A percentile compares a stretch with the other conserved stretches of the same genome.
Evolutionary conservation across 23 tunicate species (phyloP).

Genomic region (Botrylloides violaceus): DNA sequence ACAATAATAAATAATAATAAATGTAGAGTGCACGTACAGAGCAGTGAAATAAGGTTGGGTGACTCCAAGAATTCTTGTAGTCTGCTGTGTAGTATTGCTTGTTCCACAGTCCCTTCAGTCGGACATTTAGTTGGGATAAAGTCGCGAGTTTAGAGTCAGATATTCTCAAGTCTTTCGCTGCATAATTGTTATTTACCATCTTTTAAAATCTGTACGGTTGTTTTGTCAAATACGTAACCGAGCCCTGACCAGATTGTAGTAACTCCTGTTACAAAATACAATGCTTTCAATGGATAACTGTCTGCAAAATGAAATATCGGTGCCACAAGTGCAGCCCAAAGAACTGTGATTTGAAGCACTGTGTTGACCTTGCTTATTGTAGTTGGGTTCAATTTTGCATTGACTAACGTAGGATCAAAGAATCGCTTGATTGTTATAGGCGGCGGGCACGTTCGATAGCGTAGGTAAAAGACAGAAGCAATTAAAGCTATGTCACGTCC

Average conservation of each 20-base stretch:
- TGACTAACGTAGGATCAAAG: conserved; percentile 92
- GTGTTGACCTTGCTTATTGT: conserved; percentile 88
- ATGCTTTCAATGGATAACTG: conserved; percentile 27
- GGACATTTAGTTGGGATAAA: too few species aligned
- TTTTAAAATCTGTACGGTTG: conserved; percentile 70
- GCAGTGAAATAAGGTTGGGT: too few species aligned
- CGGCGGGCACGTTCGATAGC: conserved; percentile 85
- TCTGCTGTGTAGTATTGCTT: too few species aligned
- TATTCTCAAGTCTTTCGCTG: too few species aligned
- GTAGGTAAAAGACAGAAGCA: conserved; percentile 59
- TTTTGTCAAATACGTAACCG: conserved; percentile 45
- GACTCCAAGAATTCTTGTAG: too few species aligned
- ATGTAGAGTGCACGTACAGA: too few species aligned
- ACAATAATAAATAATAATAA: too few species aligned
- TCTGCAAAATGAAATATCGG: conserved; percentile 59
- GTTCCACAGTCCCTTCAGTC: too few species aligned
- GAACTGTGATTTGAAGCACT: conserved; percentile 40
- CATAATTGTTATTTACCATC: too few species aligned
- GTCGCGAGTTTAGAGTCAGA: too few species aligned
- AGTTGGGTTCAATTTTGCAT: conserved; percentile 75
- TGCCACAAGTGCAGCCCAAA: conserved; percentile 60
- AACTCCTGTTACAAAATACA: conserved; percentile 52
- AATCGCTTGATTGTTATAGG: conserved; percentile 85
- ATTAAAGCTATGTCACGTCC: conserved; percentile 72
- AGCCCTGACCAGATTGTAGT: conserved; percentile 73